Evolutionary conservation across 2,797 vertebrate species (phyloP).

Genomic region (Aratinga solstitialis): DNA sequence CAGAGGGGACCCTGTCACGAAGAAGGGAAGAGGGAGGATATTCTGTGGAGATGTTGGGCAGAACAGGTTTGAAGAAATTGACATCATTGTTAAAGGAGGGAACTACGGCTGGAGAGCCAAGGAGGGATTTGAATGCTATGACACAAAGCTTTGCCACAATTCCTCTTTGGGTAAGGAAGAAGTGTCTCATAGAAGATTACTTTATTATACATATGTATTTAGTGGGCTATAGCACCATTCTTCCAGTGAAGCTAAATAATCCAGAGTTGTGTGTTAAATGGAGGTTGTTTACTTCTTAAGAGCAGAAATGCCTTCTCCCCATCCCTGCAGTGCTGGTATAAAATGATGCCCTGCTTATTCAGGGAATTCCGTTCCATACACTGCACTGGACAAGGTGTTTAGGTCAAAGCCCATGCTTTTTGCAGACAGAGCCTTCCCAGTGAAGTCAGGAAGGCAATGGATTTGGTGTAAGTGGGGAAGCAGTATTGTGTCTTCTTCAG

Average conservation of each 20-base stretch:
- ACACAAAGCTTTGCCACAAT: conserved; percentile 83
- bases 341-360: background rate
- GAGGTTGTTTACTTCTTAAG: background rate
- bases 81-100: conserved; percentile 85
- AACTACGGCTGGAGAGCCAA: conserved; percentile 90
- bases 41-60: conserved; percentile 89
- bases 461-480: background rate
- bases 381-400: background rate
- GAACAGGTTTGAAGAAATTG: conserved; percentile 86
- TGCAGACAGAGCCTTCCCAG: background rate
- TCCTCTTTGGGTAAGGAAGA: conserved; percentile 80
- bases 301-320: background rate
- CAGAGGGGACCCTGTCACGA: conserved; percentile 78
- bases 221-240: background rate
- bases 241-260: background rate
- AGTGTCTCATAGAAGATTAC: background rate
- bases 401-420: background rate
- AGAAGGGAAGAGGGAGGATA: conserved; percentile 80
- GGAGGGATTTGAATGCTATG: conserved; percentile 87
- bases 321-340: background rate
- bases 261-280: background rate
- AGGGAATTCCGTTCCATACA: background rate
- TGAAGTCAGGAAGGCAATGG: background rate
- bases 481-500: background rate
- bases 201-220: background rate